These are phyloP conservation scores for Drosophila pseudoobscura DNA, from an alignment of 1,140 invertebrate species.

Conservation along the genomic window DNA sequence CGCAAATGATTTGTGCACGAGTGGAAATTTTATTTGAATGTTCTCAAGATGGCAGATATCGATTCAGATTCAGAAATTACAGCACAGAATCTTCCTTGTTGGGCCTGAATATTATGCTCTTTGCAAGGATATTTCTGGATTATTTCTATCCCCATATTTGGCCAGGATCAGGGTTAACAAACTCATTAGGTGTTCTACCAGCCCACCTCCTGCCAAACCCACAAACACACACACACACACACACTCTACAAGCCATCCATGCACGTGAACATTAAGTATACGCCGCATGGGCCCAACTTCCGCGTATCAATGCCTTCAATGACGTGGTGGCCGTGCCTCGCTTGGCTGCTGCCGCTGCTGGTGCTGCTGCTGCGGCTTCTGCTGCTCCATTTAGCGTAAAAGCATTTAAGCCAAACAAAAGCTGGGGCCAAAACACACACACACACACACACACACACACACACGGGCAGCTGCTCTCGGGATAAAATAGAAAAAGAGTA, in stretches of 20 bases:
- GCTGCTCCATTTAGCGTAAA: slow-evolving; percentile 68
- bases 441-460: slow-evolving; percentile 32
- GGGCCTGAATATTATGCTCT: no score
- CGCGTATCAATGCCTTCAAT: slow-evolving; percentile 65
- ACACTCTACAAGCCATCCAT: not conserved
- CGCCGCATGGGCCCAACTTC: slow-evolving; percentile 59
- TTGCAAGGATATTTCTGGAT: slow-evolving; percentile 3
- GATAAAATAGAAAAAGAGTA: slow-evolving; percentile 25
- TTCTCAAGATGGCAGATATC: no score
- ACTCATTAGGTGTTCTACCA: slow-evolving; percentile 58
- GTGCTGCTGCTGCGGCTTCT: slow-evolving; percentile 17
- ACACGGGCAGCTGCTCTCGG: slow-evolving; percentile 34
- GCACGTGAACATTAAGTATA: slow-evolving; percentile 53
- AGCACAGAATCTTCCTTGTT: not conserved
- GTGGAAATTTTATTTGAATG: not conserved
- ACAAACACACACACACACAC: not conserved
- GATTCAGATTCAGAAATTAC: no score
- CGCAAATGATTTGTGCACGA: slow-evolving; percentile 14
- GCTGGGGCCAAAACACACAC: slow-evolving; percentile 38
- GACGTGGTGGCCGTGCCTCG: slow-evolving; percentile 31
- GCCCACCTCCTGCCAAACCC: not conserved
- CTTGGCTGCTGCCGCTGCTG: slow-evolving; percentile 1
- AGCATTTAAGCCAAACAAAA: slow-evolving; percentile 72
- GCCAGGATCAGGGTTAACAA: slow-evolving; percentile 62
- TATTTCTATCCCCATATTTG: not conserved